Evolutionary conservation across 1,140 invertebrate genomes (phyloP).

Genomic region (Lethocerus indicus): DNA sequence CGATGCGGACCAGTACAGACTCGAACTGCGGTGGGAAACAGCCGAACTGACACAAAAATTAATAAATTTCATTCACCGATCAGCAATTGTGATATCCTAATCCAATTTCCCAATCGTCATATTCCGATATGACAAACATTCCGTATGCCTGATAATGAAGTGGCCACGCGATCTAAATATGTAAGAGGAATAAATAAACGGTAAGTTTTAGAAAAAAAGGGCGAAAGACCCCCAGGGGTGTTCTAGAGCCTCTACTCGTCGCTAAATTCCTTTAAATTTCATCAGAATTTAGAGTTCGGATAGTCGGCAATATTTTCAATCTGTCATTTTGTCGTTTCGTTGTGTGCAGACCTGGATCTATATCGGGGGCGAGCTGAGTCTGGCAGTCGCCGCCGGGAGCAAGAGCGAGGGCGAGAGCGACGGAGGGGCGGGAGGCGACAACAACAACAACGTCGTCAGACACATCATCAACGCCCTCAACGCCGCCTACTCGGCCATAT

Average conservation of each 20-base stretch:
- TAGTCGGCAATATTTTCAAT: neutral
- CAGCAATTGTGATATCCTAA: too few species aligned
- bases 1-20: too few species aligned
- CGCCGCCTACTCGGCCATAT: constrained; percentile 8
- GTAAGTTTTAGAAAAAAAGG: too few species aligned
- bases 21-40: too few species aligned
- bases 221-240: neutral
- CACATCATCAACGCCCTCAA: constrained; percentile 8
- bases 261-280: neutral
- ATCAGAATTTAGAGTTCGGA: neutral
- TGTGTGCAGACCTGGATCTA: constrained; percentile 9
- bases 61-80: too few species aligned
- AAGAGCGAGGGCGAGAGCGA: neutral
- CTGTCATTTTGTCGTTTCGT: neutral
- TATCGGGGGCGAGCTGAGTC: constrained; percentile 7
- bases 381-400: constrained; percentile 8
- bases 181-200: too few species aligned
- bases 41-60: too few species aligned
- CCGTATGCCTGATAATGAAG: too few species aligned
- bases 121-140: too few species aligned
- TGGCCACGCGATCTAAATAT: too few species aligned
- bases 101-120: too few species aligned
- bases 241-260: neutral
- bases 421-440: too few species aligned
- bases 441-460: constrained; percentile 1